Base-by-base conservation (phyloP, 2,888 invertebrate genomes). In the Furcula furcula region DNA sequence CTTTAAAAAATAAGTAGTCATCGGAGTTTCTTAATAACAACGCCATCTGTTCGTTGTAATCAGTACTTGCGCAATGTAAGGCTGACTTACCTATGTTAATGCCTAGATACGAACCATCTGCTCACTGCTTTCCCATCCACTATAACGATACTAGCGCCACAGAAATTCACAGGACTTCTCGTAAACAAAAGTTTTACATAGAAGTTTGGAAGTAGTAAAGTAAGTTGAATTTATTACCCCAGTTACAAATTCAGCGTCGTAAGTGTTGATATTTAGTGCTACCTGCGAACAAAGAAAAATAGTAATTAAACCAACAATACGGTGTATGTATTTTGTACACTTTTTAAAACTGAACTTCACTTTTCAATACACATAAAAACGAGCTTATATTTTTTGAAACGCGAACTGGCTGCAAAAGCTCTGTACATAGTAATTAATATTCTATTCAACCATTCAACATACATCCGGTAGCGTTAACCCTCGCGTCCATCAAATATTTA, bases 401-500 rank as follows among this genome's bases (percentile, higher is more conserved):
- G 30, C 36, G 29, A 27, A 46, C 34, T 29, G 18, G 32, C 21
- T 29, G 37, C 38, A 37, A 50, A 61, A 58, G 53, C 45, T 51
- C 38, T 46, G 43, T 46, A 34, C 50, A 42, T 40, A 47, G 54
- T 63, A 64, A 75, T 76, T 74, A 75, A 72, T 76, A 77, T 77
- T 76, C 73, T 59, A 68, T 62, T 55, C 62, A 48, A 45, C 73
- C 58, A 68, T 62, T 55, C 62, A 48, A 45, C 57, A 50, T 46
- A 43, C 65, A 58, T 64, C 61, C 65, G 60, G 55, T 30, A 36
- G 40, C 57, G 55, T 59, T 61, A 56, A 55, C 53, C 46, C 48
- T 46, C 40, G 31, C 32, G 37, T 35, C 23, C 40, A 58, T 51
- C 51, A 67, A 74, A 69, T 68, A 71, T 71, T 71, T 62, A 69